These are phyloP conservation scores for Orestias chungarensis DNA, from an alignment of 2,797 vertebrate genomes.

Conservation along the genomic window DNA sequence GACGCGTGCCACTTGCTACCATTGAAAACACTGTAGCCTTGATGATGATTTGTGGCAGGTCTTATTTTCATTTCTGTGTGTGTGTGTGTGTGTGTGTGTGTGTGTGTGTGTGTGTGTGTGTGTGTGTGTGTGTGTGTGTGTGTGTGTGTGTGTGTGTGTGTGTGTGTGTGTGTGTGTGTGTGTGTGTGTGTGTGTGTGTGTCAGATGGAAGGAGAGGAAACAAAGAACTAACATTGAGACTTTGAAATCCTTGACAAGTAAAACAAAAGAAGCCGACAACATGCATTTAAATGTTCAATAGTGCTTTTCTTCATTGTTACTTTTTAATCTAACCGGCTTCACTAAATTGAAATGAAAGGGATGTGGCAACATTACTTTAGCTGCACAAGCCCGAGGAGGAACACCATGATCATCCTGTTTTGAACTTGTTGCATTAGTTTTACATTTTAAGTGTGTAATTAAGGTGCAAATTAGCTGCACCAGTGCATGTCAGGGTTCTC, in stretches of 20 bases:
- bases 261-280: neutral
- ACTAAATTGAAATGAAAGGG: neutral
- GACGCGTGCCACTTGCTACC: conserved; percentile 26
- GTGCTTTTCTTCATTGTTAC: neutral
- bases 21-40: conserved; percentile 36
- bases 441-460: neutral
- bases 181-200: no score
- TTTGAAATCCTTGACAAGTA: neutral
- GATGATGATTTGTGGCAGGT: conserved; percentile 41
- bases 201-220: conserved; percentile 2
- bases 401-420: neutral
- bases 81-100: no score
- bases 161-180: no score
- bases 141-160: no score
- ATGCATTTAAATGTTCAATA: neutral
- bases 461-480: no score
- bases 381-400: neutral
- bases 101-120: no score
- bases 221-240: neutral
- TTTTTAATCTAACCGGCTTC: neutral
- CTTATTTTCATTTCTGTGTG: no score
- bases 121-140: no score
- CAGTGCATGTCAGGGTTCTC: neutral
- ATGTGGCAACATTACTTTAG: neutral
- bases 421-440: neutral